Evolutionary conservation across 2,113 vertebrate genomes (phyloP).

Genomic region (Mus spicilegus): DNA sequence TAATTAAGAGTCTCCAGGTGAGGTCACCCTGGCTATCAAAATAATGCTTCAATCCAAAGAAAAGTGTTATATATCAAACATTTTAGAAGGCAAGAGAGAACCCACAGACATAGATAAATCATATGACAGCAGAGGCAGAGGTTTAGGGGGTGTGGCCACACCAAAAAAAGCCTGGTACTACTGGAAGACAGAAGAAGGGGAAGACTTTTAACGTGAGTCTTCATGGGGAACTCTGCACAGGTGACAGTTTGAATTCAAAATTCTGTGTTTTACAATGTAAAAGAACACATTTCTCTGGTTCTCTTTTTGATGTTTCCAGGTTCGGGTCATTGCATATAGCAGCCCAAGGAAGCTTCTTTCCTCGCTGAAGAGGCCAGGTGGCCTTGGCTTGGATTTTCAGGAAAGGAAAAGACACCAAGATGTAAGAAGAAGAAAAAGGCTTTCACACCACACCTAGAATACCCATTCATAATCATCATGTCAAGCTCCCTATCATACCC

Average conservation of each 20-base stretch:
- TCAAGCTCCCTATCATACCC: background rate
- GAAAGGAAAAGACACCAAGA: background rate
- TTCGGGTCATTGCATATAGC: background rate
- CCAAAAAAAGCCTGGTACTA: too few relatives aligned
- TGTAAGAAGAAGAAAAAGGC: background rate
- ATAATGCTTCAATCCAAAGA: background rate
- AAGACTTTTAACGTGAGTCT: background rate
- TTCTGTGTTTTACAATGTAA: background rate
- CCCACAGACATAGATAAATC: background rate
- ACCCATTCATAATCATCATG: fast-evolving
- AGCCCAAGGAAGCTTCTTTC: background rate
- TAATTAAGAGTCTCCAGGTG: background rate
- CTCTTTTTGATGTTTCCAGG: background rate
- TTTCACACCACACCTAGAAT: fast-evolving
- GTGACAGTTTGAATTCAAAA: background rate
- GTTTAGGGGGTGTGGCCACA: fast-evolving
- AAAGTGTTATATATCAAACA: background rate
- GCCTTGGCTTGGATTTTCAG: background rate
- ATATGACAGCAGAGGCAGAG: fast-evolving
- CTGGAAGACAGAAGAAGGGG: background rate
- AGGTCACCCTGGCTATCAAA: background rate
- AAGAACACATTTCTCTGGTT: background rate
- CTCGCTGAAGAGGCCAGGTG: background rate
- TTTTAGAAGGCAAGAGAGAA: background rate
- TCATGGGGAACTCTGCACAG: background rate